Conservation (phyloP, 2,888 invertebrate genomes). For the Drosophila fulvimacula region DNA sequence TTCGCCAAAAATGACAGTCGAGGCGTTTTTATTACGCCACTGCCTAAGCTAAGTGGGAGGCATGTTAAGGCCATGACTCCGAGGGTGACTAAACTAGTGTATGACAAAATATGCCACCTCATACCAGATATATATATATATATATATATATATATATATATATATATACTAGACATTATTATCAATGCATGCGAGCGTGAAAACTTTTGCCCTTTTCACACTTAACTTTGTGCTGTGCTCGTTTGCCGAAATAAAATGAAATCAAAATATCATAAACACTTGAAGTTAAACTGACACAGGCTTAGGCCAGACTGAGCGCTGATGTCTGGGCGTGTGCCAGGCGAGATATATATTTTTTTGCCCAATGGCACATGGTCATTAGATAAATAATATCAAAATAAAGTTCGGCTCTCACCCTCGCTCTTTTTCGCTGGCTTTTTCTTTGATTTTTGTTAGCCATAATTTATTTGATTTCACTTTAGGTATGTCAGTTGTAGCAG, state of each 20-base stretch:
- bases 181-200: conserved; percentile 57
- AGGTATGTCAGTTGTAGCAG: conserved; percentile 24
- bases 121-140: not conserved
- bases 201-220: conserved; percentile 63
- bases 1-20: conserved; percentile 33
- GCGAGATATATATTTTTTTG: conserved; percentile 45
- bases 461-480: conserved; percentile 21
- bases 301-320: conserved; percentile 10
- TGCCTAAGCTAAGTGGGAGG: conserved; percentile 9
- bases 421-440: conserved; percentile 1
- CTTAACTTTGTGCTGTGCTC: conserved; percentile 32
- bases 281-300: conserved; percentile 19
- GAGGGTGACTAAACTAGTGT: conserved; percentile 30
- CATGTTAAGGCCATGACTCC: not conserved
- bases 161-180: too few relatives aligned
- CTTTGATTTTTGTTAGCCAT: conserved; percentile 46
- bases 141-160: too few relatives aligned
- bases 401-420: conserved; percentile 32
- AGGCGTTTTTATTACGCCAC: conserved; percentile 57
- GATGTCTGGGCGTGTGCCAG: conserved; percentile 42
- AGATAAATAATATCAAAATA: conserved; percentile 74
- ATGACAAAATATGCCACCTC: conserved; percentile 33
- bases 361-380: conserved; percentile 46
- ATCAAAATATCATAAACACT: conserved; percentile 82
- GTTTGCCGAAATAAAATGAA: conserved; percentile 58